Base-by-base conservation (phyloP, 1,140 invertebrate species). In the Drosophila carrolli region DNA sequence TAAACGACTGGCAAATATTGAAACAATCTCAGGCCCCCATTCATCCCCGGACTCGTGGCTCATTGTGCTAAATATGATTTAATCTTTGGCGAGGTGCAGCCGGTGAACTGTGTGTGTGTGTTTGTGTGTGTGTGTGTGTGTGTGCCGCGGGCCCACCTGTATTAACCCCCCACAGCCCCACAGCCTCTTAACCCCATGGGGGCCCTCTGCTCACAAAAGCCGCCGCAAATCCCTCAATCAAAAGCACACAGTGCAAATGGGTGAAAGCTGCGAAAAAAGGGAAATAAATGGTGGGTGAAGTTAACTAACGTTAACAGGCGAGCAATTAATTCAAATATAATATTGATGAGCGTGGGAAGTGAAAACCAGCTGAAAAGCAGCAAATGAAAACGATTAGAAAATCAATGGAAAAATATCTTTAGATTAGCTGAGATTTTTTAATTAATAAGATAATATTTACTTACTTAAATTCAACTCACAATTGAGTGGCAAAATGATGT, bases 1-100 rank as follows among this genome's bases (percentile, higher is more conserved):
- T 75, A 86, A 86, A 86, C 83, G 81, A 58, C 58, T 77, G 71
- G 79, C 66, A 65, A 73, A 78, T 75, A 76, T 88, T 88, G 65
- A 76, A 81, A 85, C 68, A 79, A 67, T 85, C 78, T 70, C 61
- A 35, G 46, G 46, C 44, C 48, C 47, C 54, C 65, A 54, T 27
- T 68, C 51, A 51, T 14, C 19, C 74, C 43, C 10, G 14, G n/a
- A 19, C 63, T 16, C 44, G 46, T 48, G 32, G 14, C 43, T 48
- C 67, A 71, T 70, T 71, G 66, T 71, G 67, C 70, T 75, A 73
- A 75, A 74, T 73, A 73, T 74, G 70, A 75, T 65, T 75, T 50
- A 75, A 65, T 75, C 60, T 63, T 68, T 71, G 50, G 63, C 50
- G 10, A 40, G 50, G 47, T 67, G 67, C n/a, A 48, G 11, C 59